Evolutionary conservation across 92 coral and sea anemone genomes (phyloP).

Genomic region (Phymanthus crucifer): DNA sequence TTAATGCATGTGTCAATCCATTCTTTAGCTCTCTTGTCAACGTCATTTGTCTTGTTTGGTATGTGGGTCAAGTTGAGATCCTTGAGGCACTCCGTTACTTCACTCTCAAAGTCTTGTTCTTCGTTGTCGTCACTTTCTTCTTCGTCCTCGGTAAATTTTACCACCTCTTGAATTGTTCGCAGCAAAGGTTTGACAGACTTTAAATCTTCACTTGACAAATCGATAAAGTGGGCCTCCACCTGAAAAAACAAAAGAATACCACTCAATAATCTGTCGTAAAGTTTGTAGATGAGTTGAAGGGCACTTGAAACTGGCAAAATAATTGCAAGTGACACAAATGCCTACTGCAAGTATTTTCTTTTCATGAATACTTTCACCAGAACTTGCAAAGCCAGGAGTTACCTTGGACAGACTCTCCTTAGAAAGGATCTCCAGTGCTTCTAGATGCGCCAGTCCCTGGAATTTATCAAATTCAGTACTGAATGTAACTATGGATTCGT

Average conservation of each 20-base stretch:
- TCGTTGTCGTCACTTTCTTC: conserved; percentile 56
- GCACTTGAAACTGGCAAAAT: background rate
- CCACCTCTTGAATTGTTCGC: conserved; percentile 80
- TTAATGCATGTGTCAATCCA: too few relatives aligned
- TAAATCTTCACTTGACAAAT: conserved; percentile 79
- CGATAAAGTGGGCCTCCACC: conserved; percentile 90
- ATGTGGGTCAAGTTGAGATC: conserved; percentile 73
- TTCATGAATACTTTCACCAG: too few relatives aligned
- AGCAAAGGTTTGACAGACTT: conserved; percentile 64
- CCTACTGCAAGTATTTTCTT: background rate
- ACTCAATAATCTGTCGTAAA: background rate
- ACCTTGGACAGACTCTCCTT: conserved; percentile 93
- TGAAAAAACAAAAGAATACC: conserved; percentile 19
- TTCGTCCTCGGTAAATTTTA: conserved; percentile 66
- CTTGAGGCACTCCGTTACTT: conserved; percentile 60
- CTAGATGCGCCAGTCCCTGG: conserved; percentile 97
- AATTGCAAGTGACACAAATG: background rate
- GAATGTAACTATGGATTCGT: conserved; percentile 67
- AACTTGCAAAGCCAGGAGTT: too few relatives aligned
- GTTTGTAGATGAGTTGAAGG: background rate
- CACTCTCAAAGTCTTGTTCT: conserved; percentile 72
- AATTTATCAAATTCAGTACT: conserved; percentile 86
- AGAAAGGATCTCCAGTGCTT: conserved; percentile 93
- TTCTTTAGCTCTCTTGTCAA: conserved; percentile 59
- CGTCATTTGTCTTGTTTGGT: conserved; percentile 77